These are phyloP conservation scores for Coregonus sp. DNA, from an alignment of 2,797 vertebrate genomes.

Conservation along the genomic window DNA sequence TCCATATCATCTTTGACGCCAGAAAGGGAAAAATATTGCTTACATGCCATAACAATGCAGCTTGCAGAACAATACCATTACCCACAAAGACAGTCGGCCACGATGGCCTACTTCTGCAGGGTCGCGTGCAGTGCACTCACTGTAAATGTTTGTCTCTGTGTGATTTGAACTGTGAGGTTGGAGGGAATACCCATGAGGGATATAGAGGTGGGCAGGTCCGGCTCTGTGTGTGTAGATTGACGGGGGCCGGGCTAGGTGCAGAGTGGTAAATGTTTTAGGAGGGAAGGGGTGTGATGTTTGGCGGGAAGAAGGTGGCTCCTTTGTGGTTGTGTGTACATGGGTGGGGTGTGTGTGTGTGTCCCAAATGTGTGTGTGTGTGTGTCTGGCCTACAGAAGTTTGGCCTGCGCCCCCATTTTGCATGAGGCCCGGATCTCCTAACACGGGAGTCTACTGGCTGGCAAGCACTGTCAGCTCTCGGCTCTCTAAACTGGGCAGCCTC, in stretches of 20 bases:
- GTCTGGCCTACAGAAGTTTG: constrained; percentile 36
- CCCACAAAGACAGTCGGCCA: too few relatives aligned
- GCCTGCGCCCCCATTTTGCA: constrained; percentile 65
- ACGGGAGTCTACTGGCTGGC: too few relatives aligned
- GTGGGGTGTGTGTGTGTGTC: too few relatives aligned
- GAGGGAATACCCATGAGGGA: background rate
- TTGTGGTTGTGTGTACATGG: background rate
- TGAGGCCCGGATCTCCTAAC: too few relatives aligned
- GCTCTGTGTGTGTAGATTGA: background rate
- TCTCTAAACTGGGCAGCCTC: too few relatives aligned
- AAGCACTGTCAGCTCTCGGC: too few relatives aligned
- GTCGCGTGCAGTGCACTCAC: background rate
- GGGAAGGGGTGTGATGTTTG: background rate
- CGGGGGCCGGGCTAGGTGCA: background rate
- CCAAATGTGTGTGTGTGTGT: constrained; percentile 26
- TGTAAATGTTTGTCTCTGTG: background rate
- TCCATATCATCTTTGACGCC: too few relatives aligned
- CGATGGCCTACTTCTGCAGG: too few relatives aligned
- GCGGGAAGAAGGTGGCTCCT: background rate
- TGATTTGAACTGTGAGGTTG: background rate
- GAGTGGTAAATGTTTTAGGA: background rate
- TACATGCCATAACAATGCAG: too few relatives aligned
- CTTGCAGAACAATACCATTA: too few relatives aligned
- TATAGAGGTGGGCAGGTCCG: background rate
- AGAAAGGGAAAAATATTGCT: too few relatives aligned